Conservation (phyloP, 2,797 vertebrate species). For the Sebastes cheni region DNA sequence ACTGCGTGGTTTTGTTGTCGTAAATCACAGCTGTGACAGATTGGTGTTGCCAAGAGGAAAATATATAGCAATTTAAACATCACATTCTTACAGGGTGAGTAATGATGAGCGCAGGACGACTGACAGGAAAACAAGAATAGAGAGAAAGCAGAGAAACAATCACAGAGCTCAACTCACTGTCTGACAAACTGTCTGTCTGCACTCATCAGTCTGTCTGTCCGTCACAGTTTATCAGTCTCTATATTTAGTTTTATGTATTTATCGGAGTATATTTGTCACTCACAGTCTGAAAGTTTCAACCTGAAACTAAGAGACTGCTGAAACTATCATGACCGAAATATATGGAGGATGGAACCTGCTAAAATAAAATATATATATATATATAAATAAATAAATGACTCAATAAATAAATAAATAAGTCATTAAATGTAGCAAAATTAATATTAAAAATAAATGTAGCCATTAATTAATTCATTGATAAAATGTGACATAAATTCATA, state of each 20-base stretch:
- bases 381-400: too few species aligned
- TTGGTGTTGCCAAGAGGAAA: constrained; percentile 41
- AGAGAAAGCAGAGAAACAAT: constrained; percentile 7
- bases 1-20: background rate
- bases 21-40: constrained; percentile 51
- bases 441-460: too few species aligned
- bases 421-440: too few species aligned
- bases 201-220: background rate
- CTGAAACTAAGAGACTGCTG: background rate
- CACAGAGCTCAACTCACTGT: background rate
- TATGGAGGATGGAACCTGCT: too few species aligned
- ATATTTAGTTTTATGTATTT: background rate
- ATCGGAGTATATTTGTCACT: background rate
- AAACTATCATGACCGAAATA: background rate
- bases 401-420: too few species aligned
- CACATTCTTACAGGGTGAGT: constrained; percentile 32
- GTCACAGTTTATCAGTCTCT: background rate
- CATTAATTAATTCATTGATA: too few species aligned
- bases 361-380: too few species aligned
- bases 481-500: too few species aligned
- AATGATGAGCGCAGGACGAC: constrained; percentile 6
- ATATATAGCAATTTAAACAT: constrained; percentile 56
- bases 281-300: background rate
- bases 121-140: constrained; percentile 34
- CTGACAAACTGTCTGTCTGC: background rate